A percentile compares a stretch with the other conserved stretches of the same genome.
Evolutionary conservation across 1,140 invertebrate species (phyloP).

Genomic region (Micrasema longulum): DNA sequence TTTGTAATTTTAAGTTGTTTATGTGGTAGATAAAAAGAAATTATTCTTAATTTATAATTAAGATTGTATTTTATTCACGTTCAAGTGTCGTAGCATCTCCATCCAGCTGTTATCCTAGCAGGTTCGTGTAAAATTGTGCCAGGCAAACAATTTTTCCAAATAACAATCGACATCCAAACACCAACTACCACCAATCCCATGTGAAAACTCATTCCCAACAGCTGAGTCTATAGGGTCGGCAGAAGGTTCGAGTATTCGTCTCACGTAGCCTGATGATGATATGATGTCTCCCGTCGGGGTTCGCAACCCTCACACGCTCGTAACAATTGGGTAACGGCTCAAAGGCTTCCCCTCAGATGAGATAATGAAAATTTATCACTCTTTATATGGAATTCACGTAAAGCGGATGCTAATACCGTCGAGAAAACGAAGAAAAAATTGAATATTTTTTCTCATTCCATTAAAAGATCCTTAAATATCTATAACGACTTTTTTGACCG

Average conservation of each 20-base stretch:
- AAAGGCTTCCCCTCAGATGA: constrained; percentile 27
- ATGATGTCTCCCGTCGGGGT: constrained; percentile 33
- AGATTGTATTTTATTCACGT: too few relatives aligned
- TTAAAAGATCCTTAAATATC: too few relatives aligned
- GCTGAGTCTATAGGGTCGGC: neutral
- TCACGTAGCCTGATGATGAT: constrained; percentile 39
- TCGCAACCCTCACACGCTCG: constrained; percentile 28
- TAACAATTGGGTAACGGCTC: constrained; percentile 36
- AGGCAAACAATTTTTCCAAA: too few relatives aligned
- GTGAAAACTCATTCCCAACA: constrained; percentile 12
- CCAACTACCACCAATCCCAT: constrained; percentile 44
- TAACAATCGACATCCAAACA: constrained; percentile 24
- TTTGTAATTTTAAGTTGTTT: neutral
- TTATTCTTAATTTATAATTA: too few relatives aligned
- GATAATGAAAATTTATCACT: constrained; percentile 38
- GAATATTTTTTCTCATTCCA: too few relatives aligned
- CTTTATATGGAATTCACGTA: constrained; percentile 30
- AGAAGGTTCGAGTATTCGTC: constrained; percentile 8
- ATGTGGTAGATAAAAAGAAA: neutral
- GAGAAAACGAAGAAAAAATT: constrained; percentile 17
- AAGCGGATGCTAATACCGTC: constrained; percentile 26
- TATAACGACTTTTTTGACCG: too few relatives aligned
- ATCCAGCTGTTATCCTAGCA: too few relatives aligned
- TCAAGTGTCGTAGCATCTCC: too few relatives aligned
- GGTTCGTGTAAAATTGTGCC: too few relatives aligned